Percentiles rank a stretch among this genome's conserved stretches.
Evolutionary conservation across 2,797 vertebrate species (phyloP).

Genomic region (Halcyon badia): DNA sequence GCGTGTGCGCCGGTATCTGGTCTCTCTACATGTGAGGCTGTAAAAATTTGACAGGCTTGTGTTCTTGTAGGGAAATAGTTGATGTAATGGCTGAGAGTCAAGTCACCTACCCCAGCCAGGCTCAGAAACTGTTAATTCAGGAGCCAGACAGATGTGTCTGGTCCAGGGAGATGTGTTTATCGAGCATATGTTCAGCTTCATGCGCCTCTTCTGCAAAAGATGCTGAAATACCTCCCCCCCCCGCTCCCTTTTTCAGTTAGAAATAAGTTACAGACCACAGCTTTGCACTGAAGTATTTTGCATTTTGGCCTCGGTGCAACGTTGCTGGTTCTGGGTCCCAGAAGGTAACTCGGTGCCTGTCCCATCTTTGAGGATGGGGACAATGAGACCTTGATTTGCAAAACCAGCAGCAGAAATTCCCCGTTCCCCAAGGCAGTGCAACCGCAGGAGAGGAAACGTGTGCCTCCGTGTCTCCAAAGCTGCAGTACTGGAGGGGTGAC

Average conservation of each 20-base stretch:
- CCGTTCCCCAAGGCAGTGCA: fast-evolving
- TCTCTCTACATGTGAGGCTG: not conserved
- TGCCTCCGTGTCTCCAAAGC: too few relatives aligned
- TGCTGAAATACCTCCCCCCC: not conserved
- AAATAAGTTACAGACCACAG: not conserved
- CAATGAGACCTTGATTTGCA: not conserved
- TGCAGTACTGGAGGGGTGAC: fast-evolving
- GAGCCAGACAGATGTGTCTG: not conserved
- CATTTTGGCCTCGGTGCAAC: not conserved
- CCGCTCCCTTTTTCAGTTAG: not conserved
- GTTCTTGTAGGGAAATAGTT: not conserved
- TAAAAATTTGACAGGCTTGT: not conserved
- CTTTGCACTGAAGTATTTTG: not conserved
- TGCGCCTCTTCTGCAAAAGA: not conserved
- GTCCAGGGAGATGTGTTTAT: not conserved
- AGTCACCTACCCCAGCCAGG: not conserved
- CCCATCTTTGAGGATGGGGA: not conserved
- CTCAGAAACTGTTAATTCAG: not conserved
- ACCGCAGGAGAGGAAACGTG: fast-evolving
- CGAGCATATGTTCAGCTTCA: not conserved
- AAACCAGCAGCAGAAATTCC: not conserved
- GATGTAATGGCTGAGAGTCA: not conserved
- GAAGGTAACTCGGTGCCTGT: too few relatives aligned
- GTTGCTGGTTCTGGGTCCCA: not conserved
- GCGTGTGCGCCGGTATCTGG: not conserved